Evolutionary conservation across 2,888 invertebrate species (phyloP), one percentile per base, ranked within the genome.

Genomic region (Cactoblastis cactorum): DNA sequence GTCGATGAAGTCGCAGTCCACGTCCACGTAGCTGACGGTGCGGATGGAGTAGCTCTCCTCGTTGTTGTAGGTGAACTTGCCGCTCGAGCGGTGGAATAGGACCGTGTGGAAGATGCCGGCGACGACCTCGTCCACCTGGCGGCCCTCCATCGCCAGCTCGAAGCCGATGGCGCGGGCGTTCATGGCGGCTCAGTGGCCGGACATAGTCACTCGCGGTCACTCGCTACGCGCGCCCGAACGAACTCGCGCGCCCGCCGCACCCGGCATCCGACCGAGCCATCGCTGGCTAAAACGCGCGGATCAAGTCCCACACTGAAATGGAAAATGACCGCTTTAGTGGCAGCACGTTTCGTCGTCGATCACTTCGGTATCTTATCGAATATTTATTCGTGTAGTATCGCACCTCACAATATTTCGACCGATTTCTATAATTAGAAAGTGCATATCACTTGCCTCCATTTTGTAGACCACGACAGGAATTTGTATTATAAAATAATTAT

Each of bases 1-100:
- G 86, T 99, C 98, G 69, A 99, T 95, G 78, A 97, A 98, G 83
- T 99, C 97, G 90, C 99, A 99, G 83, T 98, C 97, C 33, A 98
- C 96, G 83, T 99, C 99, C 63, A 96, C 95, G 74, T 97, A 96
- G 59, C 98, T 98, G 50, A 99, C 93, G 0, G 98, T 97, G 47
- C 98, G 98, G 64, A 99, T 96, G 17, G 97, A 96, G 84, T 98
- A 99, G 83, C 95, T 96, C 68, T 95, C 96, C 83, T 98, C 98
- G 75, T 95, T 95, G 80, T 95, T 96, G 89, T 98, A 99, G 53
- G 95, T 94, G 89, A 98, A 98, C 92, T 97, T 97, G 55, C 97
- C 97, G 65, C 95, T 92, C 54, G 96, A 95, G 56, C 97, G 93
- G 82, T 97, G 96, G 79, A 97, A 97, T 48, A 97, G 91, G 46